Evolutionary conservation across 2,888 invertebrate species (phyloP), one percentile per base, ranked within the genome.

Genomic region (Alentia gelatinosa): DNA sequence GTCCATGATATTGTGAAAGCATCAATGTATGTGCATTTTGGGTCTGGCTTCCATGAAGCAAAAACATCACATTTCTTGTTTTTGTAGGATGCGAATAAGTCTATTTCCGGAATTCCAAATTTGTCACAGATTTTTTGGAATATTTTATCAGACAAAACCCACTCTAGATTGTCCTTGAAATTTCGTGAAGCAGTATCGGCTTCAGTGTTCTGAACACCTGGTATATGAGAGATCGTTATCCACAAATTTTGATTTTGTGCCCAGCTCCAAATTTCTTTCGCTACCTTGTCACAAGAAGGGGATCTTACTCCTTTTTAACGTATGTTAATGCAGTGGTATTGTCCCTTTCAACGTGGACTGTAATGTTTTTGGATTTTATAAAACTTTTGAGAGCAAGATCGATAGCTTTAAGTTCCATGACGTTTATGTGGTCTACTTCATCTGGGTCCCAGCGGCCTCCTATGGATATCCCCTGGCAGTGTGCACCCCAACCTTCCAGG

Each of bases 401-500:
- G 5, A 42, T 30, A 12, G 88, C 88, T 50, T 26, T 1, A 4
- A 88, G 88, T 50, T 88, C 88, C 3, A 88, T n/a, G 26, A 88
- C 47, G 47, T 88, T 88, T 23, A 88, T 88, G 30, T 88, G 88
- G 30, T 47, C 88, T 26, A 23, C 7, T 5, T 42, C 30, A 26
- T 5, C 15, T 3, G n/a, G 7, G 7, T 9, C 7, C 86, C 86
- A 86, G 3, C 47, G 37, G 30, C 47, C 86, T 15, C 42, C 42
- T 42, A 42, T 26, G 5, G 40, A 12, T 3, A 5, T 26, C 3
- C 15, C 9, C 40, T 7, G 9, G 4, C 3, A 12, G 9, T 42
- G n/a, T 26, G 86, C 86, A 26, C 86, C 86, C 86, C 86, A 86
- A n/a, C 86, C 86, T 86, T 12, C 12, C 7, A n/a, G 9, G 12